phyloP scores from a whole-genome alignment of 1,140 invertebrate genomes.

The Drosophila funebris region DNA sequence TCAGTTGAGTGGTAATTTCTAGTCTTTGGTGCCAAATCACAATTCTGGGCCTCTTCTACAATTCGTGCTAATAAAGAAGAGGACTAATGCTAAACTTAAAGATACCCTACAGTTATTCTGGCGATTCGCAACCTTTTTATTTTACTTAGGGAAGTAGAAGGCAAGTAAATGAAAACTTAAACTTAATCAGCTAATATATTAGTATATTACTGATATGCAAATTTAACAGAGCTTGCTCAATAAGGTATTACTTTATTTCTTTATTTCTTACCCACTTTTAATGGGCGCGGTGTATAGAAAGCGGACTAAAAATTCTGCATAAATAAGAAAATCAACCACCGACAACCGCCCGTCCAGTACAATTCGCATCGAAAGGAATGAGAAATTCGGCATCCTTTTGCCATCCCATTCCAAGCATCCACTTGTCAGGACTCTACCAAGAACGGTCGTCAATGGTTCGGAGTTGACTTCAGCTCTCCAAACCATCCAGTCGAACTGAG shows the following conservation, averaged over 20 bases:
- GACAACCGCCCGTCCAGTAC: constrained; percentile 11
- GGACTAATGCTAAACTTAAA: too few species aligned
- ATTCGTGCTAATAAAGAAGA: too few species aligned
- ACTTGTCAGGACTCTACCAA: constrained; percentile 6
- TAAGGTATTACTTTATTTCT: neutral
- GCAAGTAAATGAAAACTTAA: too few species aligned
- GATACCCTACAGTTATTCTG: too few species aligned
- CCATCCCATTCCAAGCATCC: neutral
- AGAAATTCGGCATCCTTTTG: constrained; percentile 16
- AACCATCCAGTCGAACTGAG: neutral
- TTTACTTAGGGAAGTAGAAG: too few species aligned
- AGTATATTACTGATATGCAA: too few species aligned
- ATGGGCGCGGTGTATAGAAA: neutral
- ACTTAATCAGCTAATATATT: too few species aligned
- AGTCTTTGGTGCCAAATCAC: too few species aligned
- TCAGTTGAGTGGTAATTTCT: too few species aligned
- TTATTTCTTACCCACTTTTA: neutral
- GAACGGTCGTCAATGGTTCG: neutral
- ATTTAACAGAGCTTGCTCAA: too few species aligned
- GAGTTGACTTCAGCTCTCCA: constrained; percentile 3
- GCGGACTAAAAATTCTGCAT: constrained; percentile 46
- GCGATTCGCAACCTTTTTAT: too few species aligned
- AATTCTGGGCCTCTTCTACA: too few species aligned
- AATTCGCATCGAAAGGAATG: constrained; percentile 5
- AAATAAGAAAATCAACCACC: constrained; percentile 69